Percentiles rank a stretch among this genome's conserved stretches.
phyloP scores from a whole-genome alignment of 2,888 invertebrate genomes.

The Malthinus seriepunctatus region DNA sequence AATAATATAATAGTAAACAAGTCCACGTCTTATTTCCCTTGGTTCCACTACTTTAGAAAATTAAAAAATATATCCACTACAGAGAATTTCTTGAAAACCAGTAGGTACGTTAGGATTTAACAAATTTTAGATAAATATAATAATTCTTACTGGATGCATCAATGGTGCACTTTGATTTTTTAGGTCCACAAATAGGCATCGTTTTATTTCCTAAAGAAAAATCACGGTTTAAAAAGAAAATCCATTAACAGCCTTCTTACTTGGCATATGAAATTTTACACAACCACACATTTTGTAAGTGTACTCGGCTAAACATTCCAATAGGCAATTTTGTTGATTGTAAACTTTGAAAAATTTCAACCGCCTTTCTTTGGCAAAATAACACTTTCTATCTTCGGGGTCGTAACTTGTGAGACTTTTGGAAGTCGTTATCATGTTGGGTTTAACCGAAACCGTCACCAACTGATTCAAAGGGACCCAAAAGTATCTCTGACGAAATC shows the following conservation, averaged over 20 bases:
- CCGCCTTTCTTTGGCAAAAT: conserved; percentile 36
- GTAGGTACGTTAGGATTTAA: too few relatives aligned
- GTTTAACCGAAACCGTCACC: conserved; percentile 34
- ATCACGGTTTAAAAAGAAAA: neutral
- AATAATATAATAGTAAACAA: too few relatives aligned
- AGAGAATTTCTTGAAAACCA: too few relatives aligned
- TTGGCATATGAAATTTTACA: conserved; percentile 39
- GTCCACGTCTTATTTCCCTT: too few relatives aligned
- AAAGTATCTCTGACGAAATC: conserved; percentile 34
- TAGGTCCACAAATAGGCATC: conserved; percentile 11
- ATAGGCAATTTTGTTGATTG: conserved; percentile 39
- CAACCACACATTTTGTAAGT: conserved; percentile 37
- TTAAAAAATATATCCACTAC: too few relatives aligned
- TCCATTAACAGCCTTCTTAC: conserved; percentile 31
- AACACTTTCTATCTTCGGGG: conserved; percentile 38
- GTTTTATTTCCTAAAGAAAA: neutral
- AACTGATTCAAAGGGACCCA: conserved; percentile 36
- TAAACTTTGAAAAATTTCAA: conserved; percentile 39
- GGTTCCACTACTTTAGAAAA: too few relatives aligned
- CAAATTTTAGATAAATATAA: too few relatives aligned
- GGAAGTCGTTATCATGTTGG: conserved; percentile 39
- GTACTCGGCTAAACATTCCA: conserved; percentile 40
- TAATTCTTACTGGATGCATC: neutral
- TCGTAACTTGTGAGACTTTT: conserved; percentile 33
- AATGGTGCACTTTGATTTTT: neutral